Evolutionary conservation across 2,888 invertebrate genomes (phyloP), one percentile per base, ranked within the genome.

Genomic region (Dicyrtoma fusca): DNA sequence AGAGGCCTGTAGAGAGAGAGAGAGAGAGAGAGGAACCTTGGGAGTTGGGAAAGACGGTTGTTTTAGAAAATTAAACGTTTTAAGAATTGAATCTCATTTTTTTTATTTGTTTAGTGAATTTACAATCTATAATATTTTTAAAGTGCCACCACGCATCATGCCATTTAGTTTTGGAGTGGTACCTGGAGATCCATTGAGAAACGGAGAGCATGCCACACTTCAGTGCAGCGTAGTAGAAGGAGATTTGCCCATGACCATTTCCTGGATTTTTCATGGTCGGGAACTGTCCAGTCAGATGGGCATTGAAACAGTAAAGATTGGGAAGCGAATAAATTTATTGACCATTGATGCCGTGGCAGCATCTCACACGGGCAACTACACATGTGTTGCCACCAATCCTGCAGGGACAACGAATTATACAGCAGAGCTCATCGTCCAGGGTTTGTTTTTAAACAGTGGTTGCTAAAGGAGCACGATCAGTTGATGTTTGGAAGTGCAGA

Each of bases 351-450:
- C 65, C 1, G 69, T 75, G 8, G 68, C 71, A 19, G 68, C 59
- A 3, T 47, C 65, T 47, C 71, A 71, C 23, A 42, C 45, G 47
- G 85, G 85, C 25, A 87, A 88, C 79, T 91, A 90, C 83, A 90
- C 89, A 73, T 92, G 91, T 83, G 86, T 87, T 77, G 91, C 88
- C 75, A 86, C 85, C 81, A 91, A 91, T 83, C 86, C 87, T 79
- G 92, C 91, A 73, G 92, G 91, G 81, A 85, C 85, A 76, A 87
- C 88, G 45, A 78, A 77, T 63, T 74, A 75, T 23, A 76, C 80
- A 1, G 76, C 78, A 1, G 73, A 75, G 23, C 71, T 71, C 17
- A 19, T 63, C 13, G 63, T 63, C 13, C 63, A 63, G 63, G 63
- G 63, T 63, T 19, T n/a, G 17, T 34, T 34, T 5, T 34, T 8